Base-by-base conservation (phyloP, 2,797 vertebrate species). In the Ctenopoma kingsleyae region DNA sequence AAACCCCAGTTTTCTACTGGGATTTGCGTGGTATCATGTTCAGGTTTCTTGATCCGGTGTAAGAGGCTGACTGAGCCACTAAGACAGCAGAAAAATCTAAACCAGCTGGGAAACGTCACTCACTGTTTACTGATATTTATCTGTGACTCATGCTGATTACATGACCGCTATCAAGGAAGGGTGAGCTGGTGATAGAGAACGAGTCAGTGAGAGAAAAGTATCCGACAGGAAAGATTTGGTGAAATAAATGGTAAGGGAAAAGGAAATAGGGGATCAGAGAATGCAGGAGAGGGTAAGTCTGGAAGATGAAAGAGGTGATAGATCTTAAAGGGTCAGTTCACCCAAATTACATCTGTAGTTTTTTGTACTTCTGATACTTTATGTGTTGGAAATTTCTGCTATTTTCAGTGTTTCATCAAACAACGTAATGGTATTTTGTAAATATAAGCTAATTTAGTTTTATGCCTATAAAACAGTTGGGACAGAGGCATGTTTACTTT, bases 71-170 rank as follows among this genome's bases (percentile, higher is more conserved):
- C 75, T 78, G 88, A 87, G 87, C 87, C 53, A 46, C 85, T 67
- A 84, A 85, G 88, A 91, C 84, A 78, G 84, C 60, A 73, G 58
- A 73, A 59, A 89, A 90, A 93, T 91, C 41, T 63, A 78, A 92
- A 87, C 76, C 93, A 93, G 84, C 92, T 92, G 91, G 79, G 77
- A 77, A 61, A 78, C 63, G 82, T 88, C 83, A 74, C 74, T 83
- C 84, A 67, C 46, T 85, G 86, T 89, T 91, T 90, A 85, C 81
- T 58, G 83, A 85, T 83, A 89, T 89, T 82, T 90, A 85, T 87
- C 83, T 71, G 62, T 55, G 62, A 75, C 66, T 88, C 78, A 60
- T 73, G 74, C 51, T 89, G 81, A 89, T 91, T 90, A 76, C 84
- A 67, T 15, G 43, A 81, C 63, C 40, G 20, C 71, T 70, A 71